phyloP scores from a whole-genome alignment of 1,140 invertebrate species.

The Leptopilina clavipes region DNA sequence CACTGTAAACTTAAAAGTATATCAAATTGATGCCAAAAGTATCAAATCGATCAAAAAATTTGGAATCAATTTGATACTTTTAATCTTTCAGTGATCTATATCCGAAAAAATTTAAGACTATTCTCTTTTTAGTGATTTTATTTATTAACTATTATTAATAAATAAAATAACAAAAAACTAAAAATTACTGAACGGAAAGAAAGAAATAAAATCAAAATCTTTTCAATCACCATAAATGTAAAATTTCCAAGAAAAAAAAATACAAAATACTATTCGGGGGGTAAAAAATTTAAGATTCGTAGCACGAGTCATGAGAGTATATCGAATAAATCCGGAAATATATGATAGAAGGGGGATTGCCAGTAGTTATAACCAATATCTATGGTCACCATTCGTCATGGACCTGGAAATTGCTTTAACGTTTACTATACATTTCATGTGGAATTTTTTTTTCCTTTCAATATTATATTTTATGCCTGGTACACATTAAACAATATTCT shows the following conservation, averaged over 20 bases:
- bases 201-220: too few relatives aligned
- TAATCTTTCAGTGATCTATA: too few relatives aligned
- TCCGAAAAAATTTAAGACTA: too few relatives aligned
- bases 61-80: too few relatives aligned
- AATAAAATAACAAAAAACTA: too few relatives aligned
- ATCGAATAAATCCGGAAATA: slow-evolving; percentile 8
- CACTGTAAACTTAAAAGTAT: too few relatives aligned
- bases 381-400: slow-evolving; percentile 5
- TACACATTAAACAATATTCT: not conserved
- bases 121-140: too few relatives aligned
- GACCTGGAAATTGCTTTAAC: not conserved
- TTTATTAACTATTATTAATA: too few relatives aligned
- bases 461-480: not conserved
- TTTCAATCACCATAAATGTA: too few relatives aligned
- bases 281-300: not conserved
- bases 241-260: not conserved
- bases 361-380: not conserved
- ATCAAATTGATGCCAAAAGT: too few relatives aligned
- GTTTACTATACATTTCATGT: not conserved
- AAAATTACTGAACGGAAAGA: too few relatives aligned
- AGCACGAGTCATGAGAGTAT: not conserved
- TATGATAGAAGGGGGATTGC: not conserved
- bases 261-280: not conserved
- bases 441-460: not conserved
- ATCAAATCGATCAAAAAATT: too few relatives aligned